Base-by-base conservation (phyloP, 2,113 vertebrate species). In the Caranx melampygus region DNA sequence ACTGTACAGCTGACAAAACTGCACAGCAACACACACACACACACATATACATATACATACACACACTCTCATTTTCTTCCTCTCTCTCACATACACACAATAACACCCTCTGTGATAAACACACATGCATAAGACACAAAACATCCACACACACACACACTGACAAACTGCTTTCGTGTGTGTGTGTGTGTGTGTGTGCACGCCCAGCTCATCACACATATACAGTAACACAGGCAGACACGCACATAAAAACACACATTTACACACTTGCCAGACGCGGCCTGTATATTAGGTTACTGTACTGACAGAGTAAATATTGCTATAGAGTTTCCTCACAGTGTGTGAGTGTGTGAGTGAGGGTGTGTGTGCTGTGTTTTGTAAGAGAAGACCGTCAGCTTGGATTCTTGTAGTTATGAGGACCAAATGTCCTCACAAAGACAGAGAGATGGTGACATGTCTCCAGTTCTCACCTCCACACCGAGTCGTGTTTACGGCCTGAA, bases 221-320 rank as follows among this genome's bases (percentile, higher is more conserved):
- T 49, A 66, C 7, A 45, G 31, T n/a, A 42, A 79, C 62, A 63
- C 58, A 49, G 42, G 16, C 65, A 71, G 59, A 54, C 72, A 66
- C 72, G 44, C 80, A 72, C 81, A 81, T 62, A 65, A 68, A 84
- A 57, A 59, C 61, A 78, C 71, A 63, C 69, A 65, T 31, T 20
- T 33, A 79, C 79, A 83, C 83, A 70, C 58, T 47, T 21, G 58
- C 61, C 75, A 87, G 81, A 78, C 20, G 74, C 42, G 57, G 79
- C 49, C 78, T 67, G 77, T 87, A 72, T 79, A 91, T 89, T 82
- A 52, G 47, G 79, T 91, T 91, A 89, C 88, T 85, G 85, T 67
- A 87, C 90, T 87, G 93, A 92, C 82, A 85, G 73, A 84, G 84
- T 87, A 84, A 92, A 89, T 88, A 86, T 82, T 80, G 55, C 81